These are phyloP conservation scores for Ophraella communa DNA, from an alignment of 2,888 invertebrate species.

Conservation along the genomic window DNA sequence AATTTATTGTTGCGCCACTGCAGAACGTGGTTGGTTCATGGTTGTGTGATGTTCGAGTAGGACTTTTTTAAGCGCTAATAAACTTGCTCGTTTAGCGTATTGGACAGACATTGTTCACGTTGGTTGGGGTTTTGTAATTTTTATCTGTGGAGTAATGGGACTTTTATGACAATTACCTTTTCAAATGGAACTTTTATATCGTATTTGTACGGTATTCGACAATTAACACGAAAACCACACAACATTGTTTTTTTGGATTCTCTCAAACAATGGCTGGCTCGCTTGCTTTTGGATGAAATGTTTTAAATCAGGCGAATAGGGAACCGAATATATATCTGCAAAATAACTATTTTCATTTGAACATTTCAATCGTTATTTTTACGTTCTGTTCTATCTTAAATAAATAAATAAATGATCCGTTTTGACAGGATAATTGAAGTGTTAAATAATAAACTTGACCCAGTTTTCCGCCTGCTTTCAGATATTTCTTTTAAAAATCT, in stretches of 20 bases:
- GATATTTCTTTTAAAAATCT: too few relatives aligned
- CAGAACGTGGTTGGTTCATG: neutral
- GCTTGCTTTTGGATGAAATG: neutral
- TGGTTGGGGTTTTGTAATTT: conserved; percentile 5
- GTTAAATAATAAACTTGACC: too few relatives aligned
- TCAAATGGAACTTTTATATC: neutral
- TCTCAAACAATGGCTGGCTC: neutral
- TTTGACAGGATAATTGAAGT: too few relatives aligned
- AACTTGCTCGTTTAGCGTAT: conserved; percentile 16
- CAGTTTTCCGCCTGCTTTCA: too few relatives aligned
- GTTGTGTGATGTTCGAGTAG: conserved; percentile 16
- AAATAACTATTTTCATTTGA: too few relatives aligned
- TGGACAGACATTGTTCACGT: conserved; percentile 18
- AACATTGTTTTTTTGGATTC: neutral
- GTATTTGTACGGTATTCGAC: neutral
- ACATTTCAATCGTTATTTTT: too few relatives aligned
- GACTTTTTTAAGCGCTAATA: conserved; percentile 36
- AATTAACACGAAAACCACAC: neutral
- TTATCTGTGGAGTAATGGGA: conserved; percentile 1
- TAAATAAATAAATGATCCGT: too few relatives aligned
- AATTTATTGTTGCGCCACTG: neutral
- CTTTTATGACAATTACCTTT: conserved; percentile 4
- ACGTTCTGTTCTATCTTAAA: too few relatives aligned
- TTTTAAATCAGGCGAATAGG: too few relatives aligned
- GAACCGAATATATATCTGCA: too few relatives aligned